Evolutionary conservation across 2,797 vertebrate species (phyloP).

Genomic region (Siniperca scherzeri): DNA sequence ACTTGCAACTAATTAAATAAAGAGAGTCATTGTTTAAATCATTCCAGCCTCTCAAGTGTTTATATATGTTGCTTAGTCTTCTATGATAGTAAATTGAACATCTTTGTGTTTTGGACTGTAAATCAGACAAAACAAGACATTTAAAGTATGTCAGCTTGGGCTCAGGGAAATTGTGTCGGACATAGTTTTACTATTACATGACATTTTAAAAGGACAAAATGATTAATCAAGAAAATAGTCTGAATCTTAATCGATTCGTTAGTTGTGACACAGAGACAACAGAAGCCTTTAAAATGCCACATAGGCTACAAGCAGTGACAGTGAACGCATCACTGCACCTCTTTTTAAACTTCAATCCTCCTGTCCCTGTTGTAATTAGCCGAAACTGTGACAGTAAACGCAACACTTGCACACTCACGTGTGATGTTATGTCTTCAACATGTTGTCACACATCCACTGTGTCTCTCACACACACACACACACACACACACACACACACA

Average conservation of each 20-base stretch:
- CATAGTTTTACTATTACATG: too few relatives aligned
- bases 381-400: slow-evolving; percentile 35
- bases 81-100: too few relatives aligned
- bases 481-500: slow-evolving; percentile 4
- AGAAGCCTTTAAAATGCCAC: neutral
- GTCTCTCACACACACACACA: neutral
- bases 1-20: too few relatives aligned
- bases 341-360: slow-evolving; percentile 2
- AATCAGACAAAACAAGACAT: too few relatives aligned
- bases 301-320: neutral
- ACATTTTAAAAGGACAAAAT: too few relatives aligned
- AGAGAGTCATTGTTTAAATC: too few relatives aligned
- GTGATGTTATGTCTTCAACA: neutral
- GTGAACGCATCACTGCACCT: slow-evolving; percentile 56
- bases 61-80: too few relatives aligned
- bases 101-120: too few relatives aligned
- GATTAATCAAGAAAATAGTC: too few relatives aligned
- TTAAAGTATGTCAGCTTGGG: too few relatives aligned
- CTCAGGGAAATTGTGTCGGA: too few relatives aligned
- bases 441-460: neutral
- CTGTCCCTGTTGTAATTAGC: neutral
- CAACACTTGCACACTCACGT: slow-evolving; percentile 3
- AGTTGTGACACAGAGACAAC: neutral
- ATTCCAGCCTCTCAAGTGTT: too few relatives aligned
- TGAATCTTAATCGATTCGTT: neutral